Conservation (phyloP, 2,113 vertebrate species). For the Daubentonia madagascariensis region DNA sequence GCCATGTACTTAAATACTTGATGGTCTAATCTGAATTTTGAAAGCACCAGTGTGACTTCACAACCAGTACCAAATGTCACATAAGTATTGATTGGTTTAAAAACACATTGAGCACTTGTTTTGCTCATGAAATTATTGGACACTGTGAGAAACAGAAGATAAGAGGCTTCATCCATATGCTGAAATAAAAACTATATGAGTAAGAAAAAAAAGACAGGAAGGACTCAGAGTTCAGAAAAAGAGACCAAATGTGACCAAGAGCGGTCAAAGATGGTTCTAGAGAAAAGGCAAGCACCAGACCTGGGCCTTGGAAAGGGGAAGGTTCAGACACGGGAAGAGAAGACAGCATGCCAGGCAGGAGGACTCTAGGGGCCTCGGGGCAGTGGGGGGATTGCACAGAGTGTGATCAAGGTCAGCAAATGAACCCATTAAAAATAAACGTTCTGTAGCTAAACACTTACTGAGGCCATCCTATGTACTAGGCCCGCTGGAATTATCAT, state of each 20-base stretch:
- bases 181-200: background rate
- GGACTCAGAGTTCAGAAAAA: background rate
- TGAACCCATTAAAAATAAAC: too few species aligned
- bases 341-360: fast-evolving
- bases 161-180: background rate
- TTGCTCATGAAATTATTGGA: background rate
- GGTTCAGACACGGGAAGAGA: background rate
- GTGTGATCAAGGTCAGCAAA: background rate
- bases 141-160: background rate
- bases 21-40: background rate
- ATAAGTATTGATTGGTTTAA: background rate
- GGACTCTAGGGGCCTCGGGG: too few species aligned
- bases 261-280: background rate
- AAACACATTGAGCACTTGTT: background rate
- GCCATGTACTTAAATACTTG: background rate
- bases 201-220: background rate
- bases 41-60: background rate
- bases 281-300: background rate
- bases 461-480: fast-evolving
- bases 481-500: background rate
- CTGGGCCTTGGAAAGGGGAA: background rate
- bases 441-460: background rate
- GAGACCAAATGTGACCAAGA: background rate
- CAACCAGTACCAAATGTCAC: background rate
- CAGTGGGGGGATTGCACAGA: fast-evolving